phyloP scores from a whole-genome alignment of 1,140 invertebrate genomes.

The Cataglyphis hispanica region DNA sequence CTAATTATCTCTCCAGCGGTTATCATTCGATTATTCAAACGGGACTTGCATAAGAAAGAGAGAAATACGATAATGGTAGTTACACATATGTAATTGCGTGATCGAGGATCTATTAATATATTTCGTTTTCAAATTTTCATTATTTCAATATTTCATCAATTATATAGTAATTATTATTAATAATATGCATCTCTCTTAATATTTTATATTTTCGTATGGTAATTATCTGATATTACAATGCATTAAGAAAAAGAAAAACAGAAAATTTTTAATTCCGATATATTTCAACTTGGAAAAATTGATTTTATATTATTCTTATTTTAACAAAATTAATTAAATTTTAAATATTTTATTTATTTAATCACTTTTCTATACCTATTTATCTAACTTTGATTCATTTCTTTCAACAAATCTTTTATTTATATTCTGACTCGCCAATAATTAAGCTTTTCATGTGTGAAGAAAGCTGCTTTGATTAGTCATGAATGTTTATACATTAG shows the following conservation, averaged over 20 bases:
- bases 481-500: neutral
- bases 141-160: too few species aligned
- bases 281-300: neutral
- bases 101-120: neutral
- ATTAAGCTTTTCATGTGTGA: neutral
- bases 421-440: slow-evolving; percentile 24
- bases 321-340: neutral
- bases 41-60: neutral
- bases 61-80: neutral
- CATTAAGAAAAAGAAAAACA: neutral
- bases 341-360: neutral
- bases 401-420: neutral
- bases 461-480: slow-evolving; percentile 1
- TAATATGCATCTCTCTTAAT: too few species aligned
- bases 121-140: neutral
- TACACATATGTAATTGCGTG: neutral
- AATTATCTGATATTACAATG: neutral
- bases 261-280: neutral
- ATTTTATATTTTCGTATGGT: neutral
- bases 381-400: neutral
- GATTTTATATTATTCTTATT: neutral
- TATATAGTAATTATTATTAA: too few species aligned
- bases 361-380: neutral
- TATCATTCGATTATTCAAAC: neutral
- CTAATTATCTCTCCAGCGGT: slow-evolving; percentile 13